phyloP scores from a whole-genome alignment of 2,113 vertebrate species.

The Natator depressus region DNA sequence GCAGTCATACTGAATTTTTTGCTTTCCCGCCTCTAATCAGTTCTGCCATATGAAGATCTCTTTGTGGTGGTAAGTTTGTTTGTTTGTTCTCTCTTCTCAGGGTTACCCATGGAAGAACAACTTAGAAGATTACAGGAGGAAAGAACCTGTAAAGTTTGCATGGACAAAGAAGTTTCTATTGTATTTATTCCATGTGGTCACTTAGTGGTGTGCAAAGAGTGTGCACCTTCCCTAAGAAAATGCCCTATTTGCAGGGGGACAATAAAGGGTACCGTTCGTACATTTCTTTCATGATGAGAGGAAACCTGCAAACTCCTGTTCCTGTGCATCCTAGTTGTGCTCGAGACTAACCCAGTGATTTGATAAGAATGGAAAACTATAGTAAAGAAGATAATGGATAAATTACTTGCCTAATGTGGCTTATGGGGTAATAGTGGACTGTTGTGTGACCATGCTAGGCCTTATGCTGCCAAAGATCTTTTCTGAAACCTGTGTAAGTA shows the following conservation, averaged over 20 bases:
- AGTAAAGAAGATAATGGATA: not conserved
- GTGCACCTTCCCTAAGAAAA: slow-evolving; percentile 85
- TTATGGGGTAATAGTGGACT: not conserved
- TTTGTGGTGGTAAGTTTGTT: not conserved
- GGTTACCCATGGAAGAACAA: slow-evolving; percentile 86
- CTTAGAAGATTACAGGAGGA: slow-evolving; percentile 86
- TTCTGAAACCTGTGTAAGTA: not conserved
- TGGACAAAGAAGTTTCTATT: slow-evolving; percentile 88
- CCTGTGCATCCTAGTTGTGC: not conserved
- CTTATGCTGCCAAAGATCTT: not conserved
- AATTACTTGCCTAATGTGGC: not conserved
- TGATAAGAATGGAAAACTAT: slow-evolving; percentile 1
- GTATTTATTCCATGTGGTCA: slow-evolving; percentile 90
- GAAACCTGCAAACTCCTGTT: not conserved
- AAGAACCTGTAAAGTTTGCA: slow-evolving; percentile 89
- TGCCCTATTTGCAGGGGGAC: slow-evolving; percentile 88
- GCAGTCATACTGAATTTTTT: not conserved
- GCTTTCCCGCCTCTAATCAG: not conserved
- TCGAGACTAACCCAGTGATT: not conserved
- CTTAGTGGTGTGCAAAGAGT: slow-evolving; percentile 87
- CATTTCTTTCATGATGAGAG: slow-evolving; percentile 81
- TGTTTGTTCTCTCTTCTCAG: slow-evolving; percentile 59
- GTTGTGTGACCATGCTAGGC: not conserved
- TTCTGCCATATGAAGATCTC: not conserved
- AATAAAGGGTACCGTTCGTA: slow-evolving; percentile 87